phyloP scores from a whole-genome alignment of 2,888 invertebrate species.

The Mesochorus sp. region DNA sequence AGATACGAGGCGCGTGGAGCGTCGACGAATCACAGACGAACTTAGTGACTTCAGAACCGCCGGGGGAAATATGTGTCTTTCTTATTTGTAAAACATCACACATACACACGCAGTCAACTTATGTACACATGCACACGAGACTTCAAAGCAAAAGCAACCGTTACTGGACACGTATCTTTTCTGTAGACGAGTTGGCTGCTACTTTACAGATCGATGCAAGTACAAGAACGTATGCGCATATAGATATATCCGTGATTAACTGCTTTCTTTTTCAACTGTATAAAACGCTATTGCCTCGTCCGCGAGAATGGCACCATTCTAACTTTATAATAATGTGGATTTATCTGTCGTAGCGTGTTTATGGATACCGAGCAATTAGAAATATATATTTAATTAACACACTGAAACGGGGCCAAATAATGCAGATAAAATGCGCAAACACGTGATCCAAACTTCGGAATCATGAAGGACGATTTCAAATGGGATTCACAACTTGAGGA shows the following conservation, averaged over 20 bases:
- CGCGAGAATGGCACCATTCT: slow-evolving; percentile 8
- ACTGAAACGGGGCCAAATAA: slow-evolving; percentile 11
- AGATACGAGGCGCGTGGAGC: slow-evolving; percentile 71
- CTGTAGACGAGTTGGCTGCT: slow-evolving; percentile 22
- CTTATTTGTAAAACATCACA: slow-evolving; percentile 25
- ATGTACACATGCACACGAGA: too few relatives aligned
- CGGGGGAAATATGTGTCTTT: not conserved
- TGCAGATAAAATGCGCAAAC: slow-evolving; percentile 38
- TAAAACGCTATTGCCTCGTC: not conserved
- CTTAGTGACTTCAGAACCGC: slow-evolving; percentile 17
- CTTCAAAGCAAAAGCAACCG: slow-evolving; percentile 12
- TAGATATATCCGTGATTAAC: not conserved
- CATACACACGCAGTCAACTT: too few relatives aligned
- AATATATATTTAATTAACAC: slow-evolving; percentile 17
- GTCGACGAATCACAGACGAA: slow-evolving; percentile 62
- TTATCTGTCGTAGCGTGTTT: not conserved
- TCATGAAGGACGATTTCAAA: not conserved
- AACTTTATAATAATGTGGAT: not conserved
- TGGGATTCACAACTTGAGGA: too few relatives aligned
- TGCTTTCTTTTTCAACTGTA: not conserved
- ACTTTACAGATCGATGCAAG: slow-evolving; percentile 39
- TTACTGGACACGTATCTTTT: slow-evolving; percentile 43
- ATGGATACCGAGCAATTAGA: slow-evolving; percentile 4
- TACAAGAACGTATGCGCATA: not conserved
- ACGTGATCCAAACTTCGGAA: not conserved